phyloP scores from a whole-genome alignment of 2,888 invertebrate species.

The Quadroppia sp. region DNA sequence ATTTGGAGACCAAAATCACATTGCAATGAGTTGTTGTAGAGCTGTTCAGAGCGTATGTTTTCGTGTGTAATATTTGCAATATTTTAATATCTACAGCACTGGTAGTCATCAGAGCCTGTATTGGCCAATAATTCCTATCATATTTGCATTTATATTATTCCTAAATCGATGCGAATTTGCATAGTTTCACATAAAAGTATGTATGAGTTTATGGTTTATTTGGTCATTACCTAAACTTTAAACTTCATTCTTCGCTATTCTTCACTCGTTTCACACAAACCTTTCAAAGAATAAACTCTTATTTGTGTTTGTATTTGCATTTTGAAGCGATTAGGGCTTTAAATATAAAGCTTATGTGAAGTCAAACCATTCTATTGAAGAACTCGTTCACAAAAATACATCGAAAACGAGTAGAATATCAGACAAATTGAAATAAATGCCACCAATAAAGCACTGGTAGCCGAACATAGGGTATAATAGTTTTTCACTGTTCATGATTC shows the following conservation, averaged over 20 bases:
- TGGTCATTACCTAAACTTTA: background rate
- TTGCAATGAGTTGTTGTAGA: background rate
- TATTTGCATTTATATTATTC: constrained; percentile 17
- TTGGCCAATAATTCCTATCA: background rate
- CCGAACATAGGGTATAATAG: background rate
- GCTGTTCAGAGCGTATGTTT: background rate
- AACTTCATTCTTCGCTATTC: background rate
- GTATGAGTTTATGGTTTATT: constrained; percentile 15
- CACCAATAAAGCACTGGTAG: background rate
- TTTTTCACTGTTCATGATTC: background rate
- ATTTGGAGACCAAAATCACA: background rate
- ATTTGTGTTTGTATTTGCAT: background rate
- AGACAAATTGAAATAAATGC: constrained; percentile 12
- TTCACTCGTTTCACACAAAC: background rate
- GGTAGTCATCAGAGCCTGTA: background rate
- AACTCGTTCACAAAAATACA: background rate
- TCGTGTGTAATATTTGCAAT: background rate
- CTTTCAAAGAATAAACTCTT: background rate
- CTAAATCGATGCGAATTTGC: background rate
- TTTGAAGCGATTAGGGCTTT: constrained; percentile 1
- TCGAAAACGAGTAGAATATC: background rate
- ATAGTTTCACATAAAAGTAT: constrained; percentile 1
- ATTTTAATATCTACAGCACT: background rate
- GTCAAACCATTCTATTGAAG: background rate
- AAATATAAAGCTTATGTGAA: background rate